A percentile compares a stretch with the other conserved stretches of the same genome.
Evolutionary conservation across 2,797 vertebrate genomes (phyloP).

Genomic region (Gallirallus australis): DNA sequence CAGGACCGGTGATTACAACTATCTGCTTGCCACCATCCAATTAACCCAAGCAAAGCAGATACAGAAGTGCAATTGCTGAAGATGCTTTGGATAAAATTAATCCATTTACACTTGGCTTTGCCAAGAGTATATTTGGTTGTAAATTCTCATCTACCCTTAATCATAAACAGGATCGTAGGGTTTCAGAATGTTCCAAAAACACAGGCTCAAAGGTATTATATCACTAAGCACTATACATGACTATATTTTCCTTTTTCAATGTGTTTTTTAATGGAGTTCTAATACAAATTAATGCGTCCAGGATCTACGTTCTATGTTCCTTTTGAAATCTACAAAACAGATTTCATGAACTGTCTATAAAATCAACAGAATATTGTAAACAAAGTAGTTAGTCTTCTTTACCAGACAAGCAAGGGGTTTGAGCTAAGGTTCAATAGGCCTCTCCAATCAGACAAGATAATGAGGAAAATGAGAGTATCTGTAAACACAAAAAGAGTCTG

Average conservation of each 20-base stretch:
- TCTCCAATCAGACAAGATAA: not conserved
- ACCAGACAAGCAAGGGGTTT: not conserved
- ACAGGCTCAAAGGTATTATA: not conserved
- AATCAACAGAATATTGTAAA: not conserved
- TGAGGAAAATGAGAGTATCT: not conserved
- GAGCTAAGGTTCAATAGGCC: not conserved
- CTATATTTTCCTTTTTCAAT: not conserved
- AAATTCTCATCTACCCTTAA: not conserved
- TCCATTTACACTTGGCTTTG: constrained; percentile 5
- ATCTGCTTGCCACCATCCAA: constrained; percentile 22
- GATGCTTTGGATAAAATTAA: not conserved
- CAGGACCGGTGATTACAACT: constrained; percentile 31
- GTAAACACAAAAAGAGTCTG: not conserved
- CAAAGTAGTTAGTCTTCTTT: not conserved
- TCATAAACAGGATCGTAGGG: not conserved
- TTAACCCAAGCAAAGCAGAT: not conserved
- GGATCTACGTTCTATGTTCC: not conserved
- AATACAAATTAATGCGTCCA: not conserved
- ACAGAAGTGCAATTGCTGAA: not conserved
- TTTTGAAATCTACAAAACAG: not conserved
- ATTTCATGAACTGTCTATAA: not conserved
- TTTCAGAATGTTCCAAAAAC: not conserved
- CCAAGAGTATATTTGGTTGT: not conserved
- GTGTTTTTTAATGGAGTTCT: not conserved
- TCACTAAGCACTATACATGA: not conserved